Percentiles rank a stretch among this genome's conserved stretches.
Conservation (phyloP, 2,888 invertebrate genomes). For the Drosophila engyochracea region DNA sequence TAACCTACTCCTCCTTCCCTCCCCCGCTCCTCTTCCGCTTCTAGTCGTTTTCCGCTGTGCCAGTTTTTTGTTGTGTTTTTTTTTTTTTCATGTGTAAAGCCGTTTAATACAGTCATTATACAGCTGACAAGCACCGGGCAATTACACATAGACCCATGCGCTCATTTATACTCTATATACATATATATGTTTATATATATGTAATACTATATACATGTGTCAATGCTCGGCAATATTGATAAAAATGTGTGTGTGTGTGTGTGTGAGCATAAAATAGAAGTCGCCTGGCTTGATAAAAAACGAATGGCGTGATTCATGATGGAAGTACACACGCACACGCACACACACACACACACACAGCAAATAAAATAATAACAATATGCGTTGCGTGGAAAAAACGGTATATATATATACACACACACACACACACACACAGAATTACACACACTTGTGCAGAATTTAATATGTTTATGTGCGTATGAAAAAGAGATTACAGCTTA, state of each 20-base stretch:
- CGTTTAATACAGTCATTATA: constrained; percentile 47
- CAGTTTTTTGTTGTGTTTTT: not conserved
- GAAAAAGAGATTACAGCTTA: constrained; percentile 47
- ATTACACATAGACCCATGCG: constrained; percentile 32
- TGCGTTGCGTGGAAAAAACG: constrained; percentile 31
- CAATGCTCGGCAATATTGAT: constrained; percentile 55
- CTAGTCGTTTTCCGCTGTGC: constrained; percentile 8
- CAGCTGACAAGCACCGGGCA: constrained; percentile 32
- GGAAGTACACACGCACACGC: constrained; percentile 25
- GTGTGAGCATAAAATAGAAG: constrained; percentile 42
- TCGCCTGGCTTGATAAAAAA: constrained; percentile 58
- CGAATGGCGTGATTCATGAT: constrained; percentile 73
- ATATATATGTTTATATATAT: not conserved
- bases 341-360: not conserved
- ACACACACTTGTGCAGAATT: constrained; percentile 11
- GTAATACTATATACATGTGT: not conserved
- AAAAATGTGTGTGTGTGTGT: constrained; percentile 10
- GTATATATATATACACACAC: not conserved
- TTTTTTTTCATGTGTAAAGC: constrained; percentile 26
- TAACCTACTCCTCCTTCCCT: not conserved
- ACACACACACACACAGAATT: constrained; percentile 8
- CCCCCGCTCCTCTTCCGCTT: accelerated
- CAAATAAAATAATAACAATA: constrained; percentile 24
- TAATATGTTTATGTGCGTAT: constrained; percentile 26
- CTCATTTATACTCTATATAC: constrained; percentile 30